Conservation (phyloP, 2,888 invertebrate genomes). For the Nemurella pictetii region DNA sequence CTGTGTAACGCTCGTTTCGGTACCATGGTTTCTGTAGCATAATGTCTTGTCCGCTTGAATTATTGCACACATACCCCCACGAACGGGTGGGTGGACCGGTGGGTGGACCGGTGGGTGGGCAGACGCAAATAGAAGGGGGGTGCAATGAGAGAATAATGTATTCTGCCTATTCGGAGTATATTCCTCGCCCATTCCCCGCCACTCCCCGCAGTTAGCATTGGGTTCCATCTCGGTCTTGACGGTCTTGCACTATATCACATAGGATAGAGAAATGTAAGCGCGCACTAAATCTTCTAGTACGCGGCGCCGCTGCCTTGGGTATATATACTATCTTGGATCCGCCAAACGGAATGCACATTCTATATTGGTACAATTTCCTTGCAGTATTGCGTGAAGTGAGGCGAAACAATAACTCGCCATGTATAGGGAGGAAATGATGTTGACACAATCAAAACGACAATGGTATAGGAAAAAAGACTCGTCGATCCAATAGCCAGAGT, state of each 20-base stretch:
- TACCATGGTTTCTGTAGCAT: not conserved
- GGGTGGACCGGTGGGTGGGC: not conserved
- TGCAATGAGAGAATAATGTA: constrained; percentile 19
- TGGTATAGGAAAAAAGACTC: not conserved
- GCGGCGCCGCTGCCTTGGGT: not conserved
- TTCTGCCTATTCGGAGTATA: constrained; percentile 3
- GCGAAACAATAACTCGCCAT: not conserved
- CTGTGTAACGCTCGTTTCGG: not conserved
- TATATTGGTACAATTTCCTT: not conserved
- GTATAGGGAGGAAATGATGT: not conserved
- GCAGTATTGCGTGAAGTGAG: not conserved
- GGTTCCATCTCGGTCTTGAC: not conserved
- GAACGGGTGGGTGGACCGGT: not conserved
- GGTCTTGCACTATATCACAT: not conserved
- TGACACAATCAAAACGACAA: not conserved
- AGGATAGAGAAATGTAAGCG: not conserved
- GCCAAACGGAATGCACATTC: not conserved
- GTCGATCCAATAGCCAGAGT: not conserved
- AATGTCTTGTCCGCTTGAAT: not conserved
- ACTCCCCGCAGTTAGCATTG: constrained; percentile 15
- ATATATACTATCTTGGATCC: not conserved
- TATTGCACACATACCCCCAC: not conserved
- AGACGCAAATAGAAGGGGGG: not conserved
- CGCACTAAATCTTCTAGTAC: not conserved
- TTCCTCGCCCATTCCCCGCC: not conserved